Evolutionary conservation across 2,113 vertebrate species (phyloP), one percentile per base, ranked within the genome.

Genomic region (Passer domesticus): DNA sequence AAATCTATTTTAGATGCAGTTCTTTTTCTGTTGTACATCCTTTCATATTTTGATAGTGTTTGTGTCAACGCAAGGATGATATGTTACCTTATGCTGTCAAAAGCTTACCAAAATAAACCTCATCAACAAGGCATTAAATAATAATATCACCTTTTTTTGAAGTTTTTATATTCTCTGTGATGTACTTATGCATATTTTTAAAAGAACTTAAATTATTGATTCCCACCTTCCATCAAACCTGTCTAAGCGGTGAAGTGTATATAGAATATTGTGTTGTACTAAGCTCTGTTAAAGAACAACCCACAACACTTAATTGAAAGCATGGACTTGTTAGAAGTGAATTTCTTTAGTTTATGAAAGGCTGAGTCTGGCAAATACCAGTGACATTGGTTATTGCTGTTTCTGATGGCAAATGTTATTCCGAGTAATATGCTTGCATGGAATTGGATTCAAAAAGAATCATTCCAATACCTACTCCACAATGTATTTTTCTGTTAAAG

Each of bases 101-200:
- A 91, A 95, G 80, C 93, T 95, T 97, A 95, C 96, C 89, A 96
- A 97, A 97, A 96, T 95, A 96, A 96, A 95, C 94, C 87, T 96
- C 91, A 92, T 96, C 95, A 96, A 96, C 92, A 94, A 90, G 72
- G 76, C 96, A 96, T 96, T 96, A 96, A 96, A 95, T 96, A 96
- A 96, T 96, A 97, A 96, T 97, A 93, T 83, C 90, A 93, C 89
- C 89, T 95, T 97, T 95, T 46, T 64, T 64, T 87, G 64, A 96
- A 95, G 96, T 95, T 96, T 97, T 94, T 50, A 86, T 94, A 96
- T 92, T 94, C 95, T 94, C 67, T 95, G 89, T 96, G 95, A 96
- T 90, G 94, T 95, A 90, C 95, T 96, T 95, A 89, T 47, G 96
- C 90, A 92, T 95, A 96, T 96, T 96, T 96, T 95, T 96, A 90